Base-by-base conservation (phyloP, 2,113 vertebrate species). In the Actenoides lindsayi region DNA sequence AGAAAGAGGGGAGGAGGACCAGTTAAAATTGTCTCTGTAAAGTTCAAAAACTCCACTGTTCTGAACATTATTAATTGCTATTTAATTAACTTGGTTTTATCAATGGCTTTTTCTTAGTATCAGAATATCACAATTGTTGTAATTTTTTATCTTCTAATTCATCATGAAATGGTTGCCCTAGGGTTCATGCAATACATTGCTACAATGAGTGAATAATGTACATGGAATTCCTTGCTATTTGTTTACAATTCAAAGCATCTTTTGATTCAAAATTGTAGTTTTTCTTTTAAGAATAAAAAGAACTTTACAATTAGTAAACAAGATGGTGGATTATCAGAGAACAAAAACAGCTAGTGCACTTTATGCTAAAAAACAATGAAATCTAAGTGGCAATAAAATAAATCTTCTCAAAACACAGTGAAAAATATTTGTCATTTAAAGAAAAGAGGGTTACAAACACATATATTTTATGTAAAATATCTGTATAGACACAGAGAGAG, bases 21-120 rank as follows among this genome's bases (percentile, higher is more conserved):
- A 59, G 60, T 19, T 35, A 39, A 89, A 84, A 76, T 35, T 24
- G 12, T 56, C 31, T 31, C n/a, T 57, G 7, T 53, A 25, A 82
- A 88, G 17, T 60, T 64, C 17, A 80, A 69, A 67, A 24, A 1
- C 0, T 0, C 2, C 18, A 54, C 10, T 1, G 1, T 17, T 57
- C 41, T 30, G 6, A 74, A 70, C 3, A 46, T 33, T 53, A 62
- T 8, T 83, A 65, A 60, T 41, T 53, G 7, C 2, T 64, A 33
- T 51, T 90, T 63, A 63, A 87, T 63, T 59, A 46, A 3, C 6
- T 51, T 44, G 10, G 4, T 3, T 93, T 92, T 73, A 70, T n/a
- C 4, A 51, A 51, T 30, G 3, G 42, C 1, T n/a, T 37, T 41
- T 62, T 24, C 8, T 84, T 35, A 8, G 3, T 35, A 42, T 16